Conservation (phyloP, 2,113 vertebrate species). For the Bujurquina vittata region DNA sequence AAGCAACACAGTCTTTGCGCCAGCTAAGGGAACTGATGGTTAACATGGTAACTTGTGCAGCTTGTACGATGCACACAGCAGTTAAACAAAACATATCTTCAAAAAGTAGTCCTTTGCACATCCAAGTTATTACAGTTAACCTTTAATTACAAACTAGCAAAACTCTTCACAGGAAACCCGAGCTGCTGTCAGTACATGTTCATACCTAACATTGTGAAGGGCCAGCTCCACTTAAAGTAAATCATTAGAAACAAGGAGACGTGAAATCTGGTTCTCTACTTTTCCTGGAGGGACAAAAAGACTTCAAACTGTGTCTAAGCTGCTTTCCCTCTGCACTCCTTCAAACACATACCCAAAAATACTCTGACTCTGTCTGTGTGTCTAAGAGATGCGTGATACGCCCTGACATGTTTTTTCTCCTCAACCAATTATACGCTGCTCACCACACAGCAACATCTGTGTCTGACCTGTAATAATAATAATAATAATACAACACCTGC, state of each 20-base stretch:
- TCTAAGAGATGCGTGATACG: constrained; percentile 48
- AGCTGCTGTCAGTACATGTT: constrained; percentile 7
- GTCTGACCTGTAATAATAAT: constrained; percentile 80
- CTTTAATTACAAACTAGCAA: constrained; percentile 44
- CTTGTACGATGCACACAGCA: no score
- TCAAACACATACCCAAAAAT: constrained; percentile 4
- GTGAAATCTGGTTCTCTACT: constrained; percentile 20
- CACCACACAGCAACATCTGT: constrained; percentile 65
- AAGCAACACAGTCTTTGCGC: neutral
- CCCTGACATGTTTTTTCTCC: constrained; percentile 66
- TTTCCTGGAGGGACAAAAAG: constrained; percentile 1
- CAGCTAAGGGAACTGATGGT: neutral
- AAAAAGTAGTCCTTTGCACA: rapidly evolving
- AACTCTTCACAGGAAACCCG: constrained; percentile 24
- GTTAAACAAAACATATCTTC: neutral
- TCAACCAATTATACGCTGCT: constrained; percentile 65
- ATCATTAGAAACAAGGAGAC: neutral
- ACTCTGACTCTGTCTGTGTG: neutral
- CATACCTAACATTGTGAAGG: neutral
- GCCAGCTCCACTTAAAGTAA: neutral
- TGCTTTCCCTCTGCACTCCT: neutral
- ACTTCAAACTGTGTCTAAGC: neutral
- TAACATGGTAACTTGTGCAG: neutral
- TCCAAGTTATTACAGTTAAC: neutral
- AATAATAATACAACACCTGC: constrained; percentile 75